phyloP scores from a whole-genome alignment of 2,888 invertebrate species.

The Drosophila greeni region DNA sequence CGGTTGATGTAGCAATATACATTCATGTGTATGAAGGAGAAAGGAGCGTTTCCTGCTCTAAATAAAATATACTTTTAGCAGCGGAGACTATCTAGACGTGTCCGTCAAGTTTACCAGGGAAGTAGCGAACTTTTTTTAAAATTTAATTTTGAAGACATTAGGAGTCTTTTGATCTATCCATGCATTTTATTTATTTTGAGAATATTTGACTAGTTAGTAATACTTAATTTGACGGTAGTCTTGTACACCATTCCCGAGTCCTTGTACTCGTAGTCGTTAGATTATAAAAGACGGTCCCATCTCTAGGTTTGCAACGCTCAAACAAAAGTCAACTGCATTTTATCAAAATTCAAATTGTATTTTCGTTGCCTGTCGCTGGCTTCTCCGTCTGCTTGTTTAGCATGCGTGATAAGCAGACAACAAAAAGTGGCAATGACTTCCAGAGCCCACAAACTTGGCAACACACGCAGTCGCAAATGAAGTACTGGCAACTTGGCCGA shows the following conservation, averaged over 20 bases:
- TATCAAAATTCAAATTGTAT: constrained; percentile 72
- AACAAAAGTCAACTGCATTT: constrained; percentile 64
- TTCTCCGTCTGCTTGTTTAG: constrained; percentile 63
- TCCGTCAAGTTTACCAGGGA: background rate
- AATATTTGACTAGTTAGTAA: background rate
- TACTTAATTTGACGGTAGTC: background rate
- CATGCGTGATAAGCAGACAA: constrained; percentile 67
- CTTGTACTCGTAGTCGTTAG: background rate
- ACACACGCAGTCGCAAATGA: constrained; percentile 35
- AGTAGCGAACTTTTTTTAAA: background rate
- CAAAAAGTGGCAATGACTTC: constrained; percentile 43
- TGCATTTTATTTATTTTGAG: background rate
- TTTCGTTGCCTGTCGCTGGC: constrained; percentile 46
- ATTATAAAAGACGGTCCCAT: background rate
- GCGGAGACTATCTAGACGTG: background rate
- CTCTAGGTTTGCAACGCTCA: constrained; percentile 19
- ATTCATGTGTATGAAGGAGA: no score
- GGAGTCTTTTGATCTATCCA: background rate
- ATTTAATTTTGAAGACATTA: background rate
- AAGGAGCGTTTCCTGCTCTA: background rate
- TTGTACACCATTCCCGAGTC: background rate
- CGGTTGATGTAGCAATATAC: background rate
- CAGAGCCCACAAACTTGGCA: constrained; percentile 16
- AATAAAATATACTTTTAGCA: background rate
- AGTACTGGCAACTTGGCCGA: constrained; percentile 42